Evolutionary conservation across 2,888 invertebrate genomes (phyloP).

Genomic region (Coleophora flavipennella): DNA sequence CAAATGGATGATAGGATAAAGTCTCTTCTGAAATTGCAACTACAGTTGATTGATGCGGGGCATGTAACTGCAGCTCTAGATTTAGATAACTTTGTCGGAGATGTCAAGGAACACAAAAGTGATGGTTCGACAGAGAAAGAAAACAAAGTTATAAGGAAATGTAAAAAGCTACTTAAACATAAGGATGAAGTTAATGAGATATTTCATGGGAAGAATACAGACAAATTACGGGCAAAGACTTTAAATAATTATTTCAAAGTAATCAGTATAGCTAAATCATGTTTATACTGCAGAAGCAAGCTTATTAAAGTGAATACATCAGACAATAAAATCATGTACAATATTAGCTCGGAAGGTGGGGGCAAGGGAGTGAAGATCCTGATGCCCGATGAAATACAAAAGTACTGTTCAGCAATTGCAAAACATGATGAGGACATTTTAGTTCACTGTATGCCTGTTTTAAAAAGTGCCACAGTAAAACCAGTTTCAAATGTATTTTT

Average conservation of each 20-base stretch:
- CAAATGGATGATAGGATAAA: slow-evolving; percentile 72
- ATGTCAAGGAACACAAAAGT: slow-evolving; percentile 38
- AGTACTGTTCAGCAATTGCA: slow-evolving; percentile 81
- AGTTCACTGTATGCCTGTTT: slow-evolving; percentile 78
- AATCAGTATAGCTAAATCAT: slow-evolving; percentile 57
- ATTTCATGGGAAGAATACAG: slow-evolving; percentile 63
- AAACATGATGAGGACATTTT: slow-evolving; percentile 80
- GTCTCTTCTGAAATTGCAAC: slow-evolving; percentile 76
- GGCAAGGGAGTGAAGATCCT: slow-evolving; percentile 61
- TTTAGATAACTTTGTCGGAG: slow-evolving; percentile 60
- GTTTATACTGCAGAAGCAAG: slow-evolving; percentile 66
- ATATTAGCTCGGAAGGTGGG: slow-evolving; percentile 33
- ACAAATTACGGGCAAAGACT: slow-evolving; percentile 56
- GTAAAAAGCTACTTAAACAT: slow-evolving; percentile 40
- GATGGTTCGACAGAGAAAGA: slow-evolving; percentile 57
- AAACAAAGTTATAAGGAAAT: slow-evolving; percentile 53
- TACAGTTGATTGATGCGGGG: slow-evolving; percentile 81
- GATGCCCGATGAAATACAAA: slow-evolving; percentile 77
- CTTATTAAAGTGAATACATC: slow-evolving; percentile 72
- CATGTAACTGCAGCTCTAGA: slow-evolving; percentile 81
- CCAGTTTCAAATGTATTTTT: slow-evolving; percentile 90
- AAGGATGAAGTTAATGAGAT: slow-evolving; percentile 36
- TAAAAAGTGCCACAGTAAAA: slow-evolving; percentile 60
- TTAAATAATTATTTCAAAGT: slow-evolving; percentile 57
- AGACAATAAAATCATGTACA: slow-evolving; percentile 75